Conservation (phyloP, 2,888 invertebrate genomes). For the Spialia ferax region DNA sequence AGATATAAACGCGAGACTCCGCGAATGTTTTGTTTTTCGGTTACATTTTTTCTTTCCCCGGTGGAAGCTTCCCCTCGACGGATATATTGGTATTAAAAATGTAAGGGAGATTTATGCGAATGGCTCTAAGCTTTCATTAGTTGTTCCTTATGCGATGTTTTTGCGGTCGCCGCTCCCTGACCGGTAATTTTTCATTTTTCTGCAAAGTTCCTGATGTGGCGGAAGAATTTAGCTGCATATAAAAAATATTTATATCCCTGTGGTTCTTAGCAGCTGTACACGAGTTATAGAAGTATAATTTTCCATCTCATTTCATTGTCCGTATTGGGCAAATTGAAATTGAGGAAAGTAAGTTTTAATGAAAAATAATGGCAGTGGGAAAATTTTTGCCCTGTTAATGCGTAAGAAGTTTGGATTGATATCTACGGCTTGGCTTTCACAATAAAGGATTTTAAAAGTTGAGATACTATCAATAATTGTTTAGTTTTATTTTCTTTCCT, state of each 20-base stretch:
- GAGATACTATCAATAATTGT: background rate
- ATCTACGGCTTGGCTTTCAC: background rate
- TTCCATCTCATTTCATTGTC: constrained; percentile 71
- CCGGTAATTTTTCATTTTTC: constrained; percentile 86
- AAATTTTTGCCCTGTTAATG: constrained; percentile 18
- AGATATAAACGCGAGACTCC: constrained; percentile 82
- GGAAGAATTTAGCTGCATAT: constrained; percentile 83
- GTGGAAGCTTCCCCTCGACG: constrained; percentile 77
- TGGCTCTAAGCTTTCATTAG: constrained; percentile 87
- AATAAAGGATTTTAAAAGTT: background rate
- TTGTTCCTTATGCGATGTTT: constrained; percentile 83
- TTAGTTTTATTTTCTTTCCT: background rate
- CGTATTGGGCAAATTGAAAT: constrained; percentile 67
- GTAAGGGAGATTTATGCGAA: constrained; percentile 87
- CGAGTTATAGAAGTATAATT: constrained; percentile 73
- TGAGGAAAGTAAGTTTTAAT: constrained; percentile 65
- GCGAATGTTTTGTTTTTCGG: constrained; percentile 78
- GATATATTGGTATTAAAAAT: constrained; percentile 87
- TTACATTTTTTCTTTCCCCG: constrained; percentile 70
- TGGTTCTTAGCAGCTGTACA: constrained; percentile 74
- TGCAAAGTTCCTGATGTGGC: constrained; percentile 80
- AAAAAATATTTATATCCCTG: constrained; percentile 82
- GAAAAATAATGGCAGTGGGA: constrained; percentile 60
- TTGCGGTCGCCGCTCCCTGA: constrained; percentile 84
- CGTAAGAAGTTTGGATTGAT: background rate